Evolutionary conservation across 2,888 invertebrate species (phyloP).

Genomic region (Xestia sexstrigata): DNA sequence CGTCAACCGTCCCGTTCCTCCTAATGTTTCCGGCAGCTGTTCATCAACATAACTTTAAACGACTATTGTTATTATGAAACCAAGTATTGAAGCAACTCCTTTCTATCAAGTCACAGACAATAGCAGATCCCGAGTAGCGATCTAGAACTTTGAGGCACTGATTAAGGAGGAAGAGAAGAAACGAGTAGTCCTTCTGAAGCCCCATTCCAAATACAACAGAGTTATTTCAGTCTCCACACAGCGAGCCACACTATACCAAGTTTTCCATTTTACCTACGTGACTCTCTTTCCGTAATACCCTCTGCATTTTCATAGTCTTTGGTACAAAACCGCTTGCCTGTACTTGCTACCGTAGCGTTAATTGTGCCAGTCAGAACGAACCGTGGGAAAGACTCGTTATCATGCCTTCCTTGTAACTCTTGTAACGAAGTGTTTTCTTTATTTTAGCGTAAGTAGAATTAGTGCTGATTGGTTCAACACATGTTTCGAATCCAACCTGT

Average conservation of each 20-base stretch:
- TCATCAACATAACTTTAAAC: neutral
- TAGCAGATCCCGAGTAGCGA: neutral
- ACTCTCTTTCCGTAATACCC: neutral
- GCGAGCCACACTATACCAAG: neutral
- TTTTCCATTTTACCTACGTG: neutral
- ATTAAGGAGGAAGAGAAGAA: neutral
- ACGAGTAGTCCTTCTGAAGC: neutral
- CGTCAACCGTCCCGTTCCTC: too few species aligned
- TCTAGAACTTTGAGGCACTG: too few species aligned
- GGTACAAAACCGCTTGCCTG: constrained; percentile 56
- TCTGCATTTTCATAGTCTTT: constrained; percentile 49
- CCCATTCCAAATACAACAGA: neutral
- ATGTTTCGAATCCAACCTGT: neutral
- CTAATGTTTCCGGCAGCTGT: too few species aligned
- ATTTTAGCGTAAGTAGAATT: constrained; percentile 21
- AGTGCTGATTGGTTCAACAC: neutral
- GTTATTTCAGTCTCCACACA: neutral
- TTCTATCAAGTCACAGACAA: neutral
- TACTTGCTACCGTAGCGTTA: constrained; percentile 42
- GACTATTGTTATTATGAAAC: neutral
- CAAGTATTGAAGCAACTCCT: neutral
- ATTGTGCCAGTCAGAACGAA: constrained; percentile 65
- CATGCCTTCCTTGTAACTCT: constrained; percentile 50
- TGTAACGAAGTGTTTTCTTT: constrained; percentile 44
- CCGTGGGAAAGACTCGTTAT: constrained; percentile 72